Base-by-base conservation (phyloP, 2,888 invertebrate species). In the Pristionchus japonicus region DNA sequence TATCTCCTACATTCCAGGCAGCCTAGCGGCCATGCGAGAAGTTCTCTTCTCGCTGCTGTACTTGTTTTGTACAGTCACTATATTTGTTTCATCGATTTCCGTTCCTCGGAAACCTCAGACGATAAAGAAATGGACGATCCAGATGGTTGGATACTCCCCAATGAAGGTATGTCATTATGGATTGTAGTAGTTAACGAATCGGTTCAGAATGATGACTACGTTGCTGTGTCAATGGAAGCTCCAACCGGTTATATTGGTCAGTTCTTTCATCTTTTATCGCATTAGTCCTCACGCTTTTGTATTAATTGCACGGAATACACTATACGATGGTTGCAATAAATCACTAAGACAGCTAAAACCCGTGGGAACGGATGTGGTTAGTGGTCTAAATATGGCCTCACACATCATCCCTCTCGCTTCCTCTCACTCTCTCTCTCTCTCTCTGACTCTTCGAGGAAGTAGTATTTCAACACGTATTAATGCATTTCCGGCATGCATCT, bases 241-340 rank as follows among this genome's bases (percentile, higher is more conserved):
- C 80, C 92, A 49, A 91, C 94, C 87, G 94, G 94, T 83, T 94
- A 94, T 89, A 93, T 94, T 82, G 93, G 93, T 92, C 47, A 89
- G 64, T 43, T 49, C 40, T 74, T 67, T 83, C 34, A 23, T 82
- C 49, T 31, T 82, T 49, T 49, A 47, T 82, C 31, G 27, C 31
- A 82, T 82, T 77, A 77, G 43, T 20, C 43, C 37, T 27, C 77
- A 43, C 43, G 77, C n/a, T 40, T 77, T 40, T 47, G 23, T 40
- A 27, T 67, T 13, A 67, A 67, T 67, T 31, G 27, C 61, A 67
- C 27, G 17, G 67, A 15, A 34, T 34, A 20, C 34, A 67, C 34
- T 67, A 67, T 67, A 67, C 67, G 34, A 67, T 67, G 11, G 34
- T 34, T 17, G 67, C 13, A 67, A 67, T 20, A 3, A 34, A 67